phyloP scores from a whole-genome alignment of 1,140 invertebrate genomes.

The Sesamia nonagrioides region DNA sequence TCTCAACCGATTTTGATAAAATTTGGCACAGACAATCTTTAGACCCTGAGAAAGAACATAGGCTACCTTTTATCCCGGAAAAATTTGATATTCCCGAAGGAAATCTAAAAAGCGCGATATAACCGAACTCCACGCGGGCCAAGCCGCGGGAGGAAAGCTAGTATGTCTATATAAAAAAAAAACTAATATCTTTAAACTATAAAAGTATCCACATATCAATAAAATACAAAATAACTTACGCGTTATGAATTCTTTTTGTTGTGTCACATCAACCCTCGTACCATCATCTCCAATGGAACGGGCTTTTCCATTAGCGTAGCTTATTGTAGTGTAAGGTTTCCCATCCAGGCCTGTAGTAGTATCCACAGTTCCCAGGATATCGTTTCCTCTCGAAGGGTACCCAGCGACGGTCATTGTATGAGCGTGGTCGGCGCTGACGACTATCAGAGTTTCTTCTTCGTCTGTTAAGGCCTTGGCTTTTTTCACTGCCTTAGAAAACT shows the following conservation, averaged over 20 bases:
- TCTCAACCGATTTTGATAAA: too few species aligned
- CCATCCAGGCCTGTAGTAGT: constrained; percentile 87
- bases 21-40: too few species aligned
- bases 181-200: too few species aligned
- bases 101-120: too few species aligned
- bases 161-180: too few species aligned
- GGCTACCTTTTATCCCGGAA: too few species aligned
- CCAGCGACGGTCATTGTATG: constrained; percentile 91
- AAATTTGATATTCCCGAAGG: too few species aligned
- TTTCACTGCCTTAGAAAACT: constrained; percentile 90
- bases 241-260: constrained; percentile 68
- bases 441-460: constrained; percentile 89
- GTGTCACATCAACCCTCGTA: constrained; percentile 73
- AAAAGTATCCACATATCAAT: too few species aligned
- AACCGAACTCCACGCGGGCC: too few species aligned
- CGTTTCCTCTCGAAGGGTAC: constrained; percentile 91
- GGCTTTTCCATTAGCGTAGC: constrained; percentile 91
- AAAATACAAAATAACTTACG: constrained; percentile 60
- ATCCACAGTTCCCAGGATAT: constrained; percentile 89
- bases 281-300: constrained; percentile 67
- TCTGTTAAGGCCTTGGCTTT: constrained; percentile 88
- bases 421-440: constrained; percentile 92
- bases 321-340: constrained; percentile 91
- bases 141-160: too few species aligned
- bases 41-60: too few species aligned